A percentile compares a stretch with the other conserved stretches of the same genome.
Evolutionary conservation across 1,140 invertebrate genomes (phyloP).

Genomic region (Papilio helenus): DNA sequence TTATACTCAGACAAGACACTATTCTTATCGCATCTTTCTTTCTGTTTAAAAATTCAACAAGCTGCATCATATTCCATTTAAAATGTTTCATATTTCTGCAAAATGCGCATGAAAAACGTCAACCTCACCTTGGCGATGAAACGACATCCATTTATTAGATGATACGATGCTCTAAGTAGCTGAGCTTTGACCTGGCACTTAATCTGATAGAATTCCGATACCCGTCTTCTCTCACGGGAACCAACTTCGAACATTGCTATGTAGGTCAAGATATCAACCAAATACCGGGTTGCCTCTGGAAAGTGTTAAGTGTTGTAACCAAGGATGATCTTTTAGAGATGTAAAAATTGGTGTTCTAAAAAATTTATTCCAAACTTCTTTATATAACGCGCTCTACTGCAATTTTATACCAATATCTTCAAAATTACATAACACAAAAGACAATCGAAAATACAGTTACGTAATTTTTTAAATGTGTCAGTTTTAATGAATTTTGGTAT

Average conservation of each 20-base stretch:
- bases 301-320: not conserved
- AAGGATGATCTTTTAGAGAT: too few species aligned
- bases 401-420: too few species aligned
- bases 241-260: conserved; percentile 13
- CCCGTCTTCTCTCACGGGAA: conserved; percentile 28
- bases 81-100: conserved; percentile 20
- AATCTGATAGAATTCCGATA: conserved; percentile 30
- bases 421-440: too few species aligned
- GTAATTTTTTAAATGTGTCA: too few species aligned
- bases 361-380: too few species aligned
- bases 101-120: conserved; percentile 5
- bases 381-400: too few species aligned
- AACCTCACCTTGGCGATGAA: conserved; percentile 5
- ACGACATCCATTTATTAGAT: conserved; percentile 16
- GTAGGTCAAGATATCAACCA: conserved; percentile 26
- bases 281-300: conserved; percentile 6
- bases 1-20: not conserved
- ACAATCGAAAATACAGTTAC: too few species aligned
- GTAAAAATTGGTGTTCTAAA: too few species aligned
- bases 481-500: not conserved
- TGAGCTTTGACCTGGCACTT: conserved; percentile 21
- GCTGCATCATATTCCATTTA: not conserved
- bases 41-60: conserved; percentile 6
- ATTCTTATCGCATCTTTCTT: conserved; percentile 7
- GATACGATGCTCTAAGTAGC: conserved; percentile 28